phyloP scores from a whole-genome alignment of 2,113 vertebrate genomes.

The Stercorarius parasiticus region DNA sequence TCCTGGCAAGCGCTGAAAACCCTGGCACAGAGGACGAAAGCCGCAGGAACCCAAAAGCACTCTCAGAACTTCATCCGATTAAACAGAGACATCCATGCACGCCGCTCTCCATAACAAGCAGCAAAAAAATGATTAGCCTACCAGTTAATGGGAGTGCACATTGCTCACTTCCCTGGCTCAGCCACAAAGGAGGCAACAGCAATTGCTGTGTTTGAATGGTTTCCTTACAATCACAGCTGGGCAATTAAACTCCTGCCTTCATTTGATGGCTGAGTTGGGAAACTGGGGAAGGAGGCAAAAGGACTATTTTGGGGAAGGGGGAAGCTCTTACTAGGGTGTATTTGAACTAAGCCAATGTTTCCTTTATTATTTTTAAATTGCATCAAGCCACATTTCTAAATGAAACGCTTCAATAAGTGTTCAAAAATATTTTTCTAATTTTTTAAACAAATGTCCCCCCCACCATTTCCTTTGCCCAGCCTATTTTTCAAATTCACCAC shows the following conservation, averaged over 20 bases:
- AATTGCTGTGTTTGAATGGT: not conserved
- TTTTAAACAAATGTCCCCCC: not conserved
- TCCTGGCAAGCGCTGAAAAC: not conserved
- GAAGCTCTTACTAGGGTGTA: accelerated
- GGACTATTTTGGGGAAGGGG: not conserved
- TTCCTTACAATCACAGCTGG: conserved; percentile 20
- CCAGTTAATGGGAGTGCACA: not conserved
- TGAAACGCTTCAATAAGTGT: not conserved
- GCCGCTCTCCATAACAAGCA: not conserved
- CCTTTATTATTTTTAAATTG: not conserved
- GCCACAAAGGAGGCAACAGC: not conserved
- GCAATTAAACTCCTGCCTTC: conserved; percentile 17
- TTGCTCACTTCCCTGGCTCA: not conserved
- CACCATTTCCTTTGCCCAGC: not conserved
- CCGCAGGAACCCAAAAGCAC: not conserved
- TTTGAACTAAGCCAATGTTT: not conserved
- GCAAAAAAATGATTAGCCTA: conserved; percentile 2
- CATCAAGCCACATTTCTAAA: not conserved
- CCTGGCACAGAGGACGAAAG: conserved; percentile 4
- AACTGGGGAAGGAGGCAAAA: not conserved
- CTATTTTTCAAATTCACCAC: not conserved
- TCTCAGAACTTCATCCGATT: not conserved
- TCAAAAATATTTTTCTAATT: not conserved
- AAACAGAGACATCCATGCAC: not conserved
- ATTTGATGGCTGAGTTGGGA: not conserved